Percentiles rank a stretch among this genome's conserved stretches.
Evolutionary conservation across 2,888 invertebrate species (phyloP).

Genomic region (Dilophus febrilis): DNA sequence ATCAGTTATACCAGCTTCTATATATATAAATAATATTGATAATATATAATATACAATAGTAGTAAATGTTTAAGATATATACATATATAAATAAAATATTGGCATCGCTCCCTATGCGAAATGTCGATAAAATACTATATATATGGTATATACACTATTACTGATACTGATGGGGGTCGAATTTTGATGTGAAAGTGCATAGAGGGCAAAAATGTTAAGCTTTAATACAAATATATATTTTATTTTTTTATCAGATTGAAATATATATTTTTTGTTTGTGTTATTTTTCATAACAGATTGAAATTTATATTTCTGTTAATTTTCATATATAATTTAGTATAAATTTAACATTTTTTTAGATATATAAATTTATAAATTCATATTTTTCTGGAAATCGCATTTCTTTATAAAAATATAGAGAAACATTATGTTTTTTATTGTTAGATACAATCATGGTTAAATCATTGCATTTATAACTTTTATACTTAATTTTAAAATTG

Average conservation of each 20-base stretch:
- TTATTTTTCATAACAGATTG: neutral
- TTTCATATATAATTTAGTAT: no score
- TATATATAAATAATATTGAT: no score
- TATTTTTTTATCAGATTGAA: neutral
- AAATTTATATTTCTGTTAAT: no score
- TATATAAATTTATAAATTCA: no score
- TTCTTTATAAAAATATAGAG: neutral
- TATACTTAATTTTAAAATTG: no score
- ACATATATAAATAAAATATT: neutral
- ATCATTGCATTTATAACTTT: no score
- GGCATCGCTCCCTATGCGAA: no score
- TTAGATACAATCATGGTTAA: neutral
- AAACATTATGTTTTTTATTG: neutral
- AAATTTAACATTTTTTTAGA: no score
- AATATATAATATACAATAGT: no score
- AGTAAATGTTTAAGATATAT: neutral
- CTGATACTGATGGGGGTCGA: slow-evolving; percentile 1
- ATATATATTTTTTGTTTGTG: neutral
- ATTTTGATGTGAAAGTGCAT: slow-evolving; percentile 1
- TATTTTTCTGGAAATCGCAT: neutral
- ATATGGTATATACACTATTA: neutral
- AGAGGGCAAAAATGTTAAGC: neutral
- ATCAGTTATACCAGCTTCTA: no score
- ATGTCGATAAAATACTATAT: no score
- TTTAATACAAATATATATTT: neutral